Conservation (phyloP, 2,797 vertebrate species). For the Lycodopsis pacificus region DNA sequence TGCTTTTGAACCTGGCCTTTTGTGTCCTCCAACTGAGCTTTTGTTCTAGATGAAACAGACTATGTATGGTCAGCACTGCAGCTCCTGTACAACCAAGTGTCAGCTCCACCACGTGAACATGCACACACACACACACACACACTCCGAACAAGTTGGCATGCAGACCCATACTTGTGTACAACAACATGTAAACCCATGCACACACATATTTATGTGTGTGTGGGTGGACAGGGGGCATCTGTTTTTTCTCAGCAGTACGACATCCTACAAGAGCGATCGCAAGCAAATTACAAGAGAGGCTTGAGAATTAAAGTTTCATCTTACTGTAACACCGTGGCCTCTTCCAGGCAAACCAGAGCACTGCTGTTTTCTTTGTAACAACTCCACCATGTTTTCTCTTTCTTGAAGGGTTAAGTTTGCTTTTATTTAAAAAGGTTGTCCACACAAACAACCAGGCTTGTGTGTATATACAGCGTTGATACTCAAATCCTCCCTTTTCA, state of each 20-base stretch:
- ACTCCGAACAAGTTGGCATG: constrained; percentile 47
- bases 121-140: constrained; percentile 24
- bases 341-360: constrained; percentile 65
- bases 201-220: constrained; percentile 50
- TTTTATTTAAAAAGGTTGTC: constrained; percentile 68
- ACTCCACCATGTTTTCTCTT: constrained; percentile 56
- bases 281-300: constrained; percentile 69
- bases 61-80: constrained; percentile 83
- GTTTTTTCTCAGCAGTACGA: constrained; percentile 54
- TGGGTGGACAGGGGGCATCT: constrained; percentile 38
- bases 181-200: constrained; percentile 58
- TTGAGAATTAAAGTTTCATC: constrained; percentile 78
- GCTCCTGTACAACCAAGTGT: constrained; percentile 76
- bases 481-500: constrained; percentile 26
- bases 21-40: constrained; percentile 85
- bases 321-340: constrained; percentile 61
- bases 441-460: constrained; percentile 46
- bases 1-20: constrained; percentile 85
- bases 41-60: constrained; percentile 90
- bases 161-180: constrained; percentile 55
- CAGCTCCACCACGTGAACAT: constrained; percentile 48
- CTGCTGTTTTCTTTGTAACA: constrained; percentile 70
- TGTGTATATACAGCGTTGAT: constrained; percentile 22
- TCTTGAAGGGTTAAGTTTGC: constrained; percentile 65
- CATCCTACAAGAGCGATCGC: constrained; percentile 70